phyloP scores from a whole-genome alignment of 1,140 invertebrate genomes.

The Diuraphis noxia region DNA sequence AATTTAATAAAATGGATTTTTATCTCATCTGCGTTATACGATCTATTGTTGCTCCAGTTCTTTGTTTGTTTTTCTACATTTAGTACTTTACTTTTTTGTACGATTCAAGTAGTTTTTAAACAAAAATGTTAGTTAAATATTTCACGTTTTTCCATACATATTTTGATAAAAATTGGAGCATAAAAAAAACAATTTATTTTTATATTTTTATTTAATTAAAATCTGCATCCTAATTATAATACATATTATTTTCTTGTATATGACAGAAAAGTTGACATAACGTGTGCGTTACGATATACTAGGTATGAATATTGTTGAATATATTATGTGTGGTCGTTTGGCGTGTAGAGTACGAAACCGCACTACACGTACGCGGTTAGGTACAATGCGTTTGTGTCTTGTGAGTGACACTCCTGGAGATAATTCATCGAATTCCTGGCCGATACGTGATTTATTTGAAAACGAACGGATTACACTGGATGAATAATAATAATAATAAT shows the following conservation, averaged over 20 bases:
- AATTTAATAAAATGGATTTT: no score
- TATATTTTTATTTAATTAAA: background rate
- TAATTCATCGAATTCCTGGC: slow-evolving; percentile 17
- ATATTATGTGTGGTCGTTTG: background rate
- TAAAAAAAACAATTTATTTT: background rate
- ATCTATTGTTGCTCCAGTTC: no score
- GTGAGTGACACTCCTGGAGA: background rate
- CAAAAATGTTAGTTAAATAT: background rate
- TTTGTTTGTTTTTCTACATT: no score
- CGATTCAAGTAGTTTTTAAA: no score
- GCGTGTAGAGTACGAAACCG: background rate
- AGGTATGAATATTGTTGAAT: background rate
- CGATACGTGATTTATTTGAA: slow-evolving; percentile 27
- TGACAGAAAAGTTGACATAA: background rate
- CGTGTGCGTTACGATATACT: background rate
- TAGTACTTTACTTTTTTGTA: no score
- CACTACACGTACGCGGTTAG: background rate
- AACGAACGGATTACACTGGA: slow-evolving; percentile 27
- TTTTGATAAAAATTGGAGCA: background rate
- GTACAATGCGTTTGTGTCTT: background rate
- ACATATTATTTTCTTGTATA: no score
- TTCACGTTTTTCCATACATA: background rate
- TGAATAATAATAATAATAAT: background rate
- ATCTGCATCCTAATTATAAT: background rate
- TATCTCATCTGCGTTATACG: no score